Percentiles rank a stretch among this genome's conserved stretches.
Conservation (phyloP, 2,888 invertebrate species). For the Serrognathus titanus region DNA sequence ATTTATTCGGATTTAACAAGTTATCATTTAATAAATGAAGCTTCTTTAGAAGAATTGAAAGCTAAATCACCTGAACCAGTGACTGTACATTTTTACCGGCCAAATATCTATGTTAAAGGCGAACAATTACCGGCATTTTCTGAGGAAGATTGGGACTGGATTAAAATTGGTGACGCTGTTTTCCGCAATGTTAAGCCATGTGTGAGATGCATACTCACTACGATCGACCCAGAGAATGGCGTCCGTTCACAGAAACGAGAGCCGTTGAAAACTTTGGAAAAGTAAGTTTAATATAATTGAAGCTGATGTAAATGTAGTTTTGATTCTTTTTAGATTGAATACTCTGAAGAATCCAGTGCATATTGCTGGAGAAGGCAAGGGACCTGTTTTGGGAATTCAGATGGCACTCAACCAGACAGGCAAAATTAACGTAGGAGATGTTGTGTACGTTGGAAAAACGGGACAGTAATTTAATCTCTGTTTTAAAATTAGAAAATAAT, state of each 20-base stretch:
- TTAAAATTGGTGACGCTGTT: slow-evolving; percentile 53
- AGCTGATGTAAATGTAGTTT: too few species aligned
- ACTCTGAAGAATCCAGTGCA: background rate
- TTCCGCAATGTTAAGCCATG: slow-evolving; percentile 57
- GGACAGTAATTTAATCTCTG: too few species aligned
- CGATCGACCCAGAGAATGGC: slow-evolving; percentile 53
- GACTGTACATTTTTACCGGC: slow-evolving; percentile 52
- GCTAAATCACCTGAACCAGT: slow-evolving; percentile 44
- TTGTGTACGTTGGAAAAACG: background rate
- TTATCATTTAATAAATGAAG: slow-evolving; percentile 53
- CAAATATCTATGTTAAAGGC: slow-evolving; percentile 55
- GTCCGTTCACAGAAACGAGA: slow-evolving; percentile 46
- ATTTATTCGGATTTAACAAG: slow-evolving; percentile 54
- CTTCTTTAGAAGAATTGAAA: slow-evolving; percentile 54
- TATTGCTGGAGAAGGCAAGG: background rate
- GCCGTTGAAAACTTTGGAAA: slow-evolving; percentile 54
- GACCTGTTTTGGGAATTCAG: slow-evolving; percentile 1
- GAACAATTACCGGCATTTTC: slow-evolving; percentile 43
- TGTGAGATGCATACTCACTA: slow-evolving; percentile 50
- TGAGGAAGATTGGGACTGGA: slow-evolving; percentile 58
- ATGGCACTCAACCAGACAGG: background rate
- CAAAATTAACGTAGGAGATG: background rate
- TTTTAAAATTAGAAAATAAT: too few species aligned
- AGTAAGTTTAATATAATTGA: slow-evolving; percentile 38
- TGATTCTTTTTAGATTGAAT: background rate